Evolutionary conservation across 2,888 invertebrate species (phyloP), one percentile per base, ranked within the genome.

Genomic region (Achlya flavicornis): DNA sequence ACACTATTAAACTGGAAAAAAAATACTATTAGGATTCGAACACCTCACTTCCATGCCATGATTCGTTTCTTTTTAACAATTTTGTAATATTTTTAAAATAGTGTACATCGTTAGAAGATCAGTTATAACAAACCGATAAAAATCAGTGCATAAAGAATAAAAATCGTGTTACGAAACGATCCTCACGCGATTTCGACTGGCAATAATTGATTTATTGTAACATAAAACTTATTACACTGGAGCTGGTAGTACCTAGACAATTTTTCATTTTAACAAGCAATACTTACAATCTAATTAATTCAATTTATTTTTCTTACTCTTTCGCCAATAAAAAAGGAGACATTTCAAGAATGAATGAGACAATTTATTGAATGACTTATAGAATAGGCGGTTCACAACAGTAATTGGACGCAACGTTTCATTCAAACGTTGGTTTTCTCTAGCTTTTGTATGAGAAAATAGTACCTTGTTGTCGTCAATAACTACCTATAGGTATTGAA

Each of bases 371-470:
- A 35, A 59, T 35, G 12, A 59, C 33, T n/a, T 0, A 58, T 58
- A 58, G 38, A 35, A 38, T 35, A n/a, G 8, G 14, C 35, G 8
- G 16, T 59, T 59, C 59, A 38, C 35, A 59, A 38, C 59, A 59
- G 10, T 59, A 16, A 59, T 16, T 59, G 59, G 16, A 58, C 12
- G 58, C 10, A 35, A n/a, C 16, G n/a, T 59, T 35, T 38, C 59
- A 59, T 59, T 59, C 59, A 59, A 59, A 59, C 38, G 59, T 38
- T 7, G 16, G 4, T 59, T 59, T 59, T 59, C 59, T 59, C 38
- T 38, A 16, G 8, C 59, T 59, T 58, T 38, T 38, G 19, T 59
- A 59, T 38, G 41, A 59, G 59, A 59, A 38, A 59, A 59, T 59
- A 19, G n/a, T 8, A 59, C 38, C 38, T 14, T 38, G 35, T 59